Evolutionary conservation across 2,888 invertebrate genomes (phyloP), one percentile per base, ranked within the genome.

Genomic region (Tupiocoris notatus): DNA sequence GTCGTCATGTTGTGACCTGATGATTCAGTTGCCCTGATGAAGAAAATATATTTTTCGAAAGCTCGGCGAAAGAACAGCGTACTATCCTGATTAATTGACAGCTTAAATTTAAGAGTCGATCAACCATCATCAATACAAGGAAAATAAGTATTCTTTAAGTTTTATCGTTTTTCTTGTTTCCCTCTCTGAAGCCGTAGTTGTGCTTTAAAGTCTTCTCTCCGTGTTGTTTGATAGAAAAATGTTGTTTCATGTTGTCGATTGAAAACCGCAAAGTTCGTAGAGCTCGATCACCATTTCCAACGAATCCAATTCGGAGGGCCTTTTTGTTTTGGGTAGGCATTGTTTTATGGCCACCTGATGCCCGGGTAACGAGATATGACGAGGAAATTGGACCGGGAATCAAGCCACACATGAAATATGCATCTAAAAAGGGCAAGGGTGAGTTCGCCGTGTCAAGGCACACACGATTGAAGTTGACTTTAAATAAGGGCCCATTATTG

Each of bases 401-500:
- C 39, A 39, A 39, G 39, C 39, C 39, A 3, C 12, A 12, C 3
- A 39, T 39, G 39, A 39, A 39, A 39, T 39, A 39, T 39, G 39
- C 12, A 12, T 3, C 39, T 39, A 12, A 39, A 39, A 39, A 39
- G n/a, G n/a, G n/a, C n/a, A 39, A 39, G 39, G 39, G 39, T 12
- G 39, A 39, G 39, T 39, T 39, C 6, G 39, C 39, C 39, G 12
- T 39, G 39, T 39, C 39, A 39, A 39, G 39, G 39, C 12, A 7
- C 39, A 39, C 39, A 39, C 12, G 39, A 39, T 39, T 3, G 17
- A 70, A 70, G 70, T 70, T 25, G 70, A 70, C 54, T 70, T 59
- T 59, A 54, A 59, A 58, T 70, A 59, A 70, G 70, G 70, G 24
- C 70, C n/a, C 59, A 70, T 70, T 70, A 70, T 70, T 56, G 23